phyloP scores from a whole-genome alignment of 2,113 vertebrate species.

The Prionailurus bengalensis region DNA sequence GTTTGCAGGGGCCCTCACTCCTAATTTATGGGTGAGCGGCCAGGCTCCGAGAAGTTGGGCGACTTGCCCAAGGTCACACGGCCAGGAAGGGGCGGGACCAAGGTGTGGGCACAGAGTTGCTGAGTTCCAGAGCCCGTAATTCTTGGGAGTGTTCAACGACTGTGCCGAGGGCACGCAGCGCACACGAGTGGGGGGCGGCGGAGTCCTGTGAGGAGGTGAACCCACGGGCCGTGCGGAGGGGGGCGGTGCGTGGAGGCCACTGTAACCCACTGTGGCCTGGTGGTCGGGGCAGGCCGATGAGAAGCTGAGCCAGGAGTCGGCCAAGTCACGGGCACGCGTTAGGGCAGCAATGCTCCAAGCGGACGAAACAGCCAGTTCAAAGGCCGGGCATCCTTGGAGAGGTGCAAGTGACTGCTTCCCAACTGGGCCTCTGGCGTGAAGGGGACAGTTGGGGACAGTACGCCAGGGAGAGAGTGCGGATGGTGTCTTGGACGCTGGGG shows the following conservation, averaged over 20 bases:
- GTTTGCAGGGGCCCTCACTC: background rate
- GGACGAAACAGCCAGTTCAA: background rate
- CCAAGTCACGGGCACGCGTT: accelerated
- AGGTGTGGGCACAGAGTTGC: background rate
- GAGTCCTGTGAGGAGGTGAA: background rate
- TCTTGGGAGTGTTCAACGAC: background rate
- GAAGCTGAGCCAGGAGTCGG: accelerated
- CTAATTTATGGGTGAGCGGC: accelerated
- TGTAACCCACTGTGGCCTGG: accelerated
- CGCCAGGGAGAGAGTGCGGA: background rate
- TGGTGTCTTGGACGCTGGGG: accelerated
- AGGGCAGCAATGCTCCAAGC: accelerated
- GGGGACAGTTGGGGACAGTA: background rate
- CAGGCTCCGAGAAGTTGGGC: background rate
- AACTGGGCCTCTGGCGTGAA: background rate
- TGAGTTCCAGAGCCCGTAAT: background rate
- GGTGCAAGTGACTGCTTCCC: accelerated
- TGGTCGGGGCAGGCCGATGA: background rate
- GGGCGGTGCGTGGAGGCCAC: no score
- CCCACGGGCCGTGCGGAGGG: accelerated
- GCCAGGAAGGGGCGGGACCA: background rate
- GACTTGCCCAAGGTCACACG: background rate
- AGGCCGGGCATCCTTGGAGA: background rate
- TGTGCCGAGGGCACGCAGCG: accelerated
- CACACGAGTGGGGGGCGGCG: accelerated